Evolutionary conservation across 2,888 invertebrate genomes (phyloP).

Genomic region (Oscheius onirici): DNA sequence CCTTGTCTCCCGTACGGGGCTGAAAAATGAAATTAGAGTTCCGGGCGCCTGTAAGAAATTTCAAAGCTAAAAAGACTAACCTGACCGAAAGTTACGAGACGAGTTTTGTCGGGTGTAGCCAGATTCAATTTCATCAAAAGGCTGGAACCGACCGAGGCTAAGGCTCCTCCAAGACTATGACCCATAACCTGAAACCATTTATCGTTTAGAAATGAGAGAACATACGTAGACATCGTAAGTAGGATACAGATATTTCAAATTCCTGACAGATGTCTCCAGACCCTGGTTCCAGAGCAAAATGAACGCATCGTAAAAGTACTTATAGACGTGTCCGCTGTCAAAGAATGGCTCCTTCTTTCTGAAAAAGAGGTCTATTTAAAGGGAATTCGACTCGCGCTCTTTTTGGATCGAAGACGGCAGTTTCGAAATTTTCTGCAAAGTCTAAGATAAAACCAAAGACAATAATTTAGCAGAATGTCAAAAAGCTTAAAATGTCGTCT

Average conservation of each 20-base stretch:
- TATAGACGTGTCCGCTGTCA: conserved; percentile 44
- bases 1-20: conserved; percentile 53
- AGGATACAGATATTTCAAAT: conserved; percentile 41
- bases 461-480: too few relatives aligned
- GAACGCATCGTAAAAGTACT: conserved; percentile 56
- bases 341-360: conserved; percentile 29
- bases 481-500: too few relatives aligned
- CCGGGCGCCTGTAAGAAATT: too few relatives aligned
- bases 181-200: conserved; percentile 25
- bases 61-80: too few relatives aligned
- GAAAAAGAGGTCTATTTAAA: not conserved
- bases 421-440: too few relatives aligned
- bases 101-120: conserved; percentile 39
- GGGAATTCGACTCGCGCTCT: too few relatives aligned
- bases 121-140: conserved; percentile 41
- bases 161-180: conserved; percentile 55
- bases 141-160: conserved; percentile 50
- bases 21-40: too few relatives aligned
- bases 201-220: too few relatives aligned
- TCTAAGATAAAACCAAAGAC: too few relatives aligned
- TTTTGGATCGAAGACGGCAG: too few relatives aligned
- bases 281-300: conserved; percentile 45
- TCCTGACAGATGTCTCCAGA: conserved; percentile 35
- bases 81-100: conserved; percentile 49
- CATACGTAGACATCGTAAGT: conserved; percentile 48